Evolutionary conservation across 1,140 invertebrate genomes (phyloP).

Genomic region (Tetramorium parvispinum): DNA sequence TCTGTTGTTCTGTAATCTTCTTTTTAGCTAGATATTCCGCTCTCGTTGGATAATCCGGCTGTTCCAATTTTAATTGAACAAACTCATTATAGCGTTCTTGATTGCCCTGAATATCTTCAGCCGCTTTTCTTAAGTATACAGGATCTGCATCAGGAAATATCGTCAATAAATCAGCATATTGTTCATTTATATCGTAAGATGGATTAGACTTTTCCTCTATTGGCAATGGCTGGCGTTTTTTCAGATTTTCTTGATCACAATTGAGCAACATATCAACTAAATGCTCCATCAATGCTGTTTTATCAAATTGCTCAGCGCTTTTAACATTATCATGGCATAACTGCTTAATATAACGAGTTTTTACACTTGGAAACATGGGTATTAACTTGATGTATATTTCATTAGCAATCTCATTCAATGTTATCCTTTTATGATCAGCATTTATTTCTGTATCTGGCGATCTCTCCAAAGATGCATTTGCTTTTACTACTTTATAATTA

Average conservation of each 20-base stretch:
- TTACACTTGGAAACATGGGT: slow-evolving; percentile 79
- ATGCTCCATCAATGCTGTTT: slow-evolving; percentile 42
- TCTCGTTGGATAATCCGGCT: slow-evolving; percentile 86
- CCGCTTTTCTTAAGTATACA: slow-evolving; percentile 83
- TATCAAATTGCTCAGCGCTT: not conserved
- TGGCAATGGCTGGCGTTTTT: slow-evolving; percentile 24
- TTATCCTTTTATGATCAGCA: not conserved
- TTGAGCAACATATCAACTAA: slow-evolving; percentile 75
- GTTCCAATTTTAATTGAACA: slow-evolving; percentile 81
- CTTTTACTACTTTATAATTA: not conserved
- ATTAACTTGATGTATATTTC: slow-evolving; percentile 68
- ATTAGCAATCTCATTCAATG: not conserved
- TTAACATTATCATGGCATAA: not conserved
- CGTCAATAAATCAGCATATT: slow-evolving; percentile 80
- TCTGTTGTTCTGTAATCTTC: slow-evolving; percentile 79
- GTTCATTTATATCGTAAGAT: slow-evolving; percentile 66
- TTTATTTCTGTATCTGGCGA: not conserved
- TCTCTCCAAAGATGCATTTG: too few species aligned
- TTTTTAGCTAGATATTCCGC: slow-evolving; percentile 83
- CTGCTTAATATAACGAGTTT: slow-evolving; percentile 81
- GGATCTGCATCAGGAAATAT: slow-evolving; percentile 86
- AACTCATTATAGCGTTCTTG: slow-evolving; percentile 78
- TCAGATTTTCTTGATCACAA: slow-evolving; percentile 55
- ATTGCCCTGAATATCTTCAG: slow-evolving; percentile 70
- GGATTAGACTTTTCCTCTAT: not conserved